Percentiles rank a stretch among this genome's conserved stretches.
Evolutionary conservation across 2,888 invertebrate species (phyloP).

Genomic region (Prostheceraeus crozeri): DNA sequence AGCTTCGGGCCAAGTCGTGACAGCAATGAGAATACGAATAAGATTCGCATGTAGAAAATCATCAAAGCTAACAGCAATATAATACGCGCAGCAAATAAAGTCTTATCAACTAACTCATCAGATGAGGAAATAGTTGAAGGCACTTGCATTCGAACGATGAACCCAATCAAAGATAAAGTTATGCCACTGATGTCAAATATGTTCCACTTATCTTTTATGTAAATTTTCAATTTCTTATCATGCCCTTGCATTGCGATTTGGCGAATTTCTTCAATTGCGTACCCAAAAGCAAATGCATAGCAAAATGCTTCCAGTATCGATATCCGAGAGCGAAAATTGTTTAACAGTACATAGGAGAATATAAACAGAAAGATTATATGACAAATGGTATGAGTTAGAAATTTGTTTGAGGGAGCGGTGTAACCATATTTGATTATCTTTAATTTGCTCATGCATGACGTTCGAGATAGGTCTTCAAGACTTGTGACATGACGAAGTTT

Average conservation of each 20-base stretch:
- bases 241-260: neutral
- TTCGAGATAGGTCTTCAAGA: too few relatives aligned
- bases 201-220: slow-evolving; percentile 27
- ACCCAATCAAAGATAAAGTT: neutral
- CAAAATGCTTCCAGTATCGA: slow-evolving; percentile 4
- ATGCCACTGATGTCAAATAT: slow-evolving; percentile 28
- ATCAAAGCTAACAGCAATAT: slow-evolving; percentile 30
- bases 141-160: too few relatives aligned
- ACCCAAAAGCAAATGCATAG: slow-evolving; percentile 28
- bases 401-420: slow-evolving; percentile 21
- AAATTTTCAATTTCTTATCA: neutral
- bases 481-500: too few relatives aligned
- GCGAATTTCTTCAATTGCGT: slow-evolving; percentile 29
- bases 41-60: slow-evolving; percentile 27
- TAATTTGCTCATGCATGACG: too few relatives aligned
- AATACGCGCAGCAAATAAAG: slow-evolving; percentile 10
- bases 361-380: slow-evolving; percentile 29
- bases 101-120: neutral
- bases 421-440: neutral
- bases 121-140: too few relatives aligned
- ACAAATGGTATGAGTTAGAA: slow-evolving; percentile 25
- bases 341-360: slow-evolving; percentile 30
- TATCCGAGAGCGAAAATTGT: slow-evolving; percentile 14
- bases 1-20: slow-evolving; percentile 35
- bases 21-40: slow-evolving; percentile 26